Evolutionary conservation across 2,113 vertebrate genomes (phyloP), one percentile per base, ranked within the genome.

Genomic region (Zosterops lateralis): DNA sequence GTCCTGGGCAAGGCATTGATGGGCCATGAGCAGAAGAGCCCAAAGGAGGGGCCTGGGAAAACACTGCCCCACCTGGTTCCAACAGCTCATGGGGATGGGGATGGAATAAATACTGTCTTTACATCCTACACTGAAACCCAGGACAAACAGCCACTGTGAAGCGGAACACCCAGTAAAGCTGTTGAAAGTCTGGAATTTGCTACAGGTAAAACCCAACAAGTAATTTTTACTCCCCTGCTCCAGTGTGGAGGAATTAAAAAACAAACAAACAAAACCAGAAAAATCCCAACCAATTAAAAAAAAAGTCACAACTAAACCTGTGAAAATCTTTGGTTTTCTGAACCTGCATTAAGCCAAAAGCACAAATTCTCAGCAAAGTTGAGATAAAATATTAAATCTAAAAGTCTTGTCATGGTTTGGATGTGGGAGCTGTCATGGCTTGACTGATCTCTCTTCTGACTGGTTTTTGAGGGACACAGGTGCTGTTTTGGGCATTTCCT

Each of bases 181-280:
- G 15, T 5, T 19, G 25, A 61, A 45, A 67, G 50, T 29, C 40
- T 65, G 17, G 20, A 64, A 73, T 47, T 56, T 53, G 53, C 32
- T 22, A 26, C 24, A 66, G 19, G 14, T 14, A 34, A 66, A 68
- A 29, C 11, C 31, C 1, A 2, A 24, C 8, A 57, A 83, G 14
- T 26, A n/a, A 29, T 44, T 60, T 89, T 17, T 2, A 7, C 29
- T 92, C 10, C 21, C 5, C 2, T 72, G 47, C 13, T 25, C 32
- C 31, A 20, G 0, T 4, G 32, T 8, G 19, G 7, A 1, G 12
- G 2, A 29, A 31, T 67, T 75, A 40, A 74, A 45, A 28, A 36
- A 7, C 1, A 31, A 60, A 5, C 9, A n/a, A 26, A 34, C 16
- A 28, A 40, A 42, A 34, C 1, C 6, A 17, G 16, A 7, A 9